Conservation (phyloP, 2,113 vertebrate genomes). For the Podocnemis expansa region DNA sequence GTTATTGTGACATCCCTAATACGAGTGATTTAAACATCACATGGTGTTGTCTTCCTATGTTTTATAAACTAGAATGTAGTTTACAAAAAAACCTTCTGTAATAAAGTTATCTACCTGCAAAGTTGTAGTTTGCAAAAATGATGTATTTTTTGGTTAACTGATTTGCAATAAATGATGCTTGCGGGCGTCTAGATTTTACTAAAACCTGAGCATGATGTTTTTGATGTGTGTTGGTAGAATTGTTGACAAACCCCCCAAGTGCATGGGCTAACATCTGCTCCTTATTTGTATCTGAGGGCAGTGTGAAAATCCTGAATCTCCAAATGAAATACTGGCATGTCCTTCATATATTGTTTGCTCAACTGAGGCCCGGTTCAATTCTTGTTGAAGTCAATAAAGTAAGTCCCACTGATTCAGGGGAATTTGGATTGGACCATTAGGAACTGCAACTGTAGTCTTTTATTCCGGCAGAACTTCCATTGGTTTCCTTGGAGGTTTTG, state of each 20-base stretch:
- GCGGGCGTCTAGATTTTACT: conserved; percentile 75
- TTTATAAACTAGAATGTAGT: conserved; percentile 86
- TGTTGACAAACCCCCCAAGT: background rate
- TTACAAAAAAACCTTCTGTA: conserved; percentile 77
- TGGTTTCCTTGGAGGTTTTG: rapidly evolving
- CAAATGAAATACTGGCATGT: background rate
- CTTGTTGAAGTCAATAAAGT: background rate
- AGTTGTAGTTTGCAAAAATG: conserved; percentile 84
- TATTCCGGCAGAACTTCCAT: background rate
- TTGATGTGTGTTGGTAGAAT: background rate
- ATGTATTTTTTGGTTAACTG: conserved; percentile 85
- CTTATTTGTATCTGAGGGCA: background rate
- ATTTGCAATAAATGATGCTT: conserved; percentile 90
- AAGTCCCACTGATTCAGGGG: background rate
- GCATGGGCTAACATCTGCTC: background rate
- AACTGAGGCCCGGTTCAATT: background rate
- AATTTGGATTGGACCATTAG: background rate
- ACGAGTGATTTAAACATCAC: conserved; percentile 69
- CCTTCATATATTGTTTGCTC: background rate
- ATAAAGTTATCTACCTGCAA: conserved; percentile 81
- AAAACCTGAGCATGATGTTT: conserved; percentile 29
- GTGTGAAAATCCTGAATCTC: background rate
- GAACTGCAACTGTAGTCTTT: background rate
- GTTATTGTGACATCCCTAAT: conserved; percentile 51
- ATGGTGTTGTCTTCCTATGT: conserved; percentile 76